Conservation (phyloP, 2,113 vertebrate genomes). For the Syngnathoides biaculeatus region DNA sequence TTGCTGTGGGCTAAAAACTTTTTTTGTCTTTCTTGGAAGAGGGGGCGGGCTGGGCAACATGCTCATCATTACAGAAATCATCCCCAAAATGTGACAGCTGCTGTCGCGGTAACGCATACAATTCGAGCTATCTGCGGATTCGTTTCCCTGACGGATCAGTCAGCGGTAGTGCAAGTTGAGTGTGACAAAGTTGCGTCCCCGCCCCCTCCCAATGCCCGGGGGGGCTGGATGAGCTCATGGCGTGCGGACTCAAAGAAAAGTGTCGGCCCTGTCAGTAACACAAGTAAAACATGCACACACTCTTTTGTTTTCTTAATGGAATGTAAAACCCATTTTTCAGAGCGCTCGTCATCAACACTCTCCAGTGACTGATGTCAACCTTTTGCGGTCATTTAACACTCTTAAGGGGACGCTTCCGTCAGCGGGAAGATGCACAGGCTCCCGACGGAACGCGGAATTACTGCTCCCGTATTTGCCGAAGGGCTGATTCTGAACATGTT, state of each 20-base stretch:
- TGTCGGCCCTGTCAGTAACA: conserved; percentile 50
- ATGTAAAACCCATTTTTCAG: conserved; percentile 31
- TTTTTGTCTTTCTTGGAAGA: not conserved
- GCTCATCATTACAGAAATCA: not conserved
- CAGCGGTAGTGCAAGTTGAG: conserved; percentile 58
- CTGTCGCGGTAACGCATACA: not conserved
- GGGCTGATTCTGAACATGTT: too few species aligned
- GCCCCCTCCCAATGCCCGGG: conserved; percentile 45
- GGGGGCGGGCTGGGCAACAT: not conserved
- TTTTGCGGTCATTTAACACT: not conserved
- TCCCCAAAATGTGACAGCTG: conserved; percentile 5
- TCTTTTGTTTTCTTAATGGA: conserved; percentile 37
- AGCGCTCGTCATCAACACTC: conserved; percentile 14
- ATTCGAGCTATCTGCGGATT: conserved; percentile 14
- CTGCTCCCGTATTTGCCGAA: not conserved
- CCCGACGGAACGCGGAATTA: not conserved
- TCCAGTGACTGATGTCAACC: conserved; percentile 1
- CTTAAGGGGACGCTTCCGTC: not conserved
- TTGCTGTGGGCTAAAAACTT: conserved; percentile 33
- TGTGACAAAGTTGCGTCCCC: conserved; percentile 61
- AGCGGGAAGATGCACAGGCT: not conserved
- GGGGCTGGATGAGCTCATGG: conserved; percentile 66
- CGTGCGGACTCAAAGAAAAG: conserved; percentile 54
- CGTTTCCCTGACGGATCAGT: conserved; percentile 53
- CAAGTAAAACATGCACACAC: conserved; percentile 37